A percentile compares a stretch with the other conserved stretches of the same genome.
Conservation (phyloP, 2,888 invertebrate genomes). For the Eupeodes luniger region DNA sequence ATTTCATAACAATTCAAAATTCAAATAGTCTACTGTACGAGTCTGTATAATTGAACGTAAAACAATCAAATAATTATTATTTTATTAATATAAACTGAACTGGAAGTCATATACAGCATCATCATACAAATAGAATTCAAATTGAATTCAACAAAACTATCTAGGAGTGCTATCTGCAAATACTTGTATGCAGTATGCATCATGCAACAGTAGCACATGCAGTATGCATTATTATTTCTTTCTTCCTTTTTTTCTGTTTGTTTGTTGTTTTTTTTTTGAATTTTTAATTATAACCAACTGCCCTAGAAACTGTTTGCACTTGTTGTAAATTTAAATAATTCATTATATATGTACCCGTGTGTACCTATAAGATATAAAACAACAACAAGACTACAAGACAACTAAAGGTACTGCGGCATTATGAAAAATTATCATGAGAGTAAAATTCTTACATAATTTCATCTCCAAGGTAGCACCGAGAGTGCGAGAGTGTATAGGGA, state of each 20-base stretch:
- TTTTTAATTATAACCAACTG: conserved; percentile 31
- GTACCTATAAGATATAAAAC: not conserved
- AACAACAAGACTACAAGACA: conserved; percentile 21
- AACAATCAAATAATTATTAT: not conserved
- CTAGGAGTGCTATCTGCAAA: conserved; percentile 25
- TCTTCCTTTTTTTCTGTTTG: not conserved
- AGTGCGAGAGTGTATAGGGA: too few relatives aligned
- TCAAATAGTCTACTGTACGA: too few relatives aligned
- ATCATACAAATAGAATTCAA: conserved; percentile 21
- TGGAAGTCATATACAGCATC: not conserved
- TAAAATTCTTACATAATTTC: conserved; percentile 49
- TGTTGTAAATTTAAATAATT: conserved; percentile 53
- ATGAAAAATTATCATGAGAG: conserved; percentile 31
- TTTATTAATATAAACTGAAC: conserved; percentile 29
- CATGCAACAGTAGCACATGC: too few relatives aligned
- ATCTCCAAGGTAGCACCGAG: conserved; percentile 1
- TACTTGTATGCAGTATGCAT: too few relatives aligned
- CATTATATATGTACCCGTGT: not conserved
- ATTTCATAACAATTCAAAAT: too few relatives aligned
- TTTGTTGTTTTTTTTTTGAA: not conserved
- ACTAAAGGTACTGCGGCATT: conserved; percentile 14
- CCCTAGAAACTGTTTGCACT: conserved; percentile 43
- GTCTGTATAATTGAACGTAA: not conserved
- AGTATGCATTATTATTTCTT: not conserved
- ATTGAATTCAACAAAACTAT: conserved; percentile 22